phyloP scores from a whole-genome alignment of 2,113 vertebrate genomes.

The Fukomys damarensis region DNA sequence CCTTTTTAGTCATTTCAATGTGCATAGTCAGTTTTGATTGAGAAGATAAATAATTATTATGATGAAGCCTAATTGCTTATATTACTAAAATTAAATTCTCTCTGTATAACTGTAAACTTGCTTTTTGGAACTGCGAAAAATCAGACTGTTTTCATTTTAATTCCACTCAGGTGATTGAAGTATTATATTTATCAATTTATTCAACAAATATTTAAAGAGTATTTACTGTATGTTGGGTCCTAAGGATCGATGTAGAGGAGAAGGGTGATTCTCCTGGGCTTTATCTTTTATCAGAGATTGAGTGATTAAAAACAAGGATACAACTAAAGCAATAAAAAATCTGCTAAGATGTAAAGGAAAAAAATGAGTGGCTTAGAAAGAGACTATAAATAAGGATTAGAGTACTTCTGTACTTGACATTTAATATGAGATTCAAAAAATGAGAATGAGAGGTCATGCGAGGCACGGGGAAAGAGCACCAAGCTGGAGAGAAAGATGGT shows the following conservation, averaged over 20 bases:
- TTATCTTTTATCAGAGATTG: constrained; percentile 10
- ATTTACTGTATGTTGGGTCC: background rate
- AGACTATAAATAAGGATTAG: background rate
- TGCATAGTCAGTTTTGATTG: background rate
- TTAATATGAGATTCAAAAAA: background rate
- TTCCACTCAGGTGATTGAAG: background rate
- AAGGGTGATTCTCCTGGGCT: background rate
- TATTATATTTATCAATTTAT: constrained; percentile 18
- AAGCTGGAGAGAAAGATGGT: background rate
- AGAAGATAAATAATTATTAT: constrained; percentile 4
- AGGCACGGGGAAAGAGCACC: no score
- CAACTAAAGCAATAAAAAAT: background rate
- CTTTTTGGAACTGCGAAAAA: background rate
- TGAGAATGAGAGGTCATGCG: background rate
- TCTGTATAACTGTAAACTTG: background rate
- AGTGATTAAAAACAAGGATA: background rate
- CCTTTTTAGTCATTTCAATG: background rate
- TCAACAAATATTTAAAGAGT: constrained; percentile 4
- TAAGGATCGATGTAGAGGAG: background rate
- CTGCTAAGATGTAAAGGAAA: background rate
- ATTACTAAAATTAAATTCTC: background rate
- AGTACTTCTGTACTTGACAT: background rate
- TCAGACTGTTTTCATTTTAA: background rate
- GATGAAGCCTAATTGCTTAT: background rate
- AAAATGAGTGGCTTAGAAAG: background rate